Evolutionary conservation across 2,797 vertebrate genomes (phyloP).

Genomic region (Setipinna tenuifilis): DNA sequence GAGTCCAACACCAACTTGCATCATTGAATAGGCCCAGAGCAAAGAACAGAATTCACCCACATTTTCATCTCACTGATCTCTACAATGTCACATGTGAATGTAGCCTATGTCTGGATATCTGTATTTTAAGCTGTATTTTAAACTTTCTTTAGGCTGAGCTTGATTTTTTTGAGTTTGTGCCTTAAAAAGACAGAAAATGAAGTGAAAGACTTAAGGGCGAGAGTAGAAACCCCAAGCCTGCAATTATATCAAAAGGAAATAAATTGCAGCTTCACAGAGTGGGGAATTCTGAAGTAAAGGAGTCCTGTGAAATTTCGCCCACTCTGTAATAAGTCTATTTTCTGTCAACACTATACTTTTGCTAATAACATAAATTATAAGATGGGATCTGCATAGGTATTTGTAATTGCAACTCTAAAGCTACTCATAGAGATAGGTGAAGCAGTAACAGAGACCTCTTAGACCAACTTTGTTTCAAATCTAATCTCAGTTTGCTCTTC

Average conservation of each 20-base stretch:
- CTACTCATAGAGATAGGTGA: background rate
- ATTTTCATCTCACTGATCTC: too few relatives aligned
- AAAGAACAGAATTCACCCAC: too few relatives aligned
- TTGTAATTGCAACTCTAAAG: background rate
- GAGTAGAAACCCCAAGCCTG: background rate
- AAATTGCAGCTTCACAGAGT: constrained; percentile 24
- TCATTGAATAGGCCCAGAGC: too few relatives aligned
- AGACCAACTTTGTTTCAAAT: background rate
- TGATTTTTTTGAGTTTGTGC: background rate
- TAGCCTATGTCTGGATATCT: background rate
- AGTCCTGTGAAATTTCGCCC: background rate
- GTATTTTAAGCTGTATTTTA: background rate
- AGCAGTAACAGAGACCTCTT: background rate
- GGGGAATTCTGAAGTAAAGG: constrained; percentile 20
- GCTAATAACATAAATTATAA: constrained; percentile 27
- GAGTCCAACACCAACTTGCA: too few relatives aligned
- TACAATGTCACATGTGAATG: too few relatives aligned
- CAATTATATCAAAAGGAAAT: constrained; percentile 28
- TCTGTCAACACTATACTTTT: constrained; percentile 4
- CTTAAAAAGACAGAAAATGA: background rate
- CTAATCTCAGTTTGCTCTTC: background rate
- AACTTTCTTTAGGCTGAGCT: background rate
- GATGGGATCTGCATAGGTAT: background rate
- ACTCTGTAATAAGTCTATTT: constrained; percentile 4
- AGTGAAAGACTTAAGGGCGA: background rate